These are phyloP conservation scores for Melanocharis versteri DNA, from an alignment of 2,113 vertebrate species.

Conservation along the genomic window DNA sequence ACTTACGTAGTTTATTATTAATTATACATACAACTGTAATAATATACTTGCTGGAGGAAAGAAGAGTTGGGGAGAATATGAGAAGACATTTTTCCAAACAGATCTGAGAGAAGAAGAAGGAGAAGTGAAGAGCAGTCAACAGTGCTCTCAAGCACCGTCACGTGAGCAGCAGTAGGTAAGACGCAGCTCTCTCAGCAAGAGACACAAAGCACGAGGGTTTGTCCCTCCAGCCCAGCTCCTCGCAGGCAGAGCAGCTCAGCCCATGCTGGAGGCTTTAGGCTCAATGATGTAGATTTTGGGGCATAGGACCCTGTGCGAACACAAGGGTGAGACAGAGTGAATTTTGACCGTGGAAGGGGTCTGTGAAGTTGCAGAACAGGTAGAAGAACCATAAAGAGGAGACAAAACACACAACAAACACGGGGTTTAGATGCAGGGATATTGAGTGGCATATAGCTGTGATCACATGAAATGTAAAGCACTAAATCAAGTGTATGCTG, in stretches of 20 bases:
- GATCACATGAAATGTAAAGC: not conserved
- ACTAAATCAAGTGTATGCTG: not conserved
- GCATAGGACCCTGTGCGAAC: not conserved
- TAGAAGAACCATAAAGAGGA: not conserved
- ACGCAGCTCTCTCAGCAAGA: not conserved
- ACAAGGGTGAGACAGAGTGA: not conserved
- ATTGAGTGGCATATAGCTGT: not conserved
- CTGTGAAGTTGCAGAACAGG: not conserved
- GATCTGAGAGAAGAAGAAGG: not conserved
- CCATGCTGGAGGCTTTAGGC: not conserved
- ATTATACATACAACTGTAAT: not conserved
- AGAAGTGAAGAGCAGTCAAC: not conserved
- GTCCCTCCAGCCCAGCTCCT: not conserved
- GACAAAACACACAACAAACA: not conserved
- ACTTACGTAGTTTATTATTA: not conserved
- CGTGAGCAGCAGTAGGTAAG: not conserved
- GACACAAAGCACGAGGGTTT: not conserved
- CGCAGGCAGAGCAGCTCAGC: not conserved
- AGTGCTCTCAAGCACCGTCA: not conserved
- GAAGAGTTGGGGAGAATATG: not conserved
- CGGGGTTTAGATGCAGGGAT: not conserved
- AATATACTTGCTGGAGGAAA: not conserved
- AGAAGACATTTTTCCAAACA: not conserved
- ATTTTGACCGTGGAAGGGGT: not conserved
- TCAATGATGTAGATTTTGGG: accelerated